phyloP scores from a whole-genome alignment of 2,797 vertebrate species.

The Nyctalus aviator region DNA sequence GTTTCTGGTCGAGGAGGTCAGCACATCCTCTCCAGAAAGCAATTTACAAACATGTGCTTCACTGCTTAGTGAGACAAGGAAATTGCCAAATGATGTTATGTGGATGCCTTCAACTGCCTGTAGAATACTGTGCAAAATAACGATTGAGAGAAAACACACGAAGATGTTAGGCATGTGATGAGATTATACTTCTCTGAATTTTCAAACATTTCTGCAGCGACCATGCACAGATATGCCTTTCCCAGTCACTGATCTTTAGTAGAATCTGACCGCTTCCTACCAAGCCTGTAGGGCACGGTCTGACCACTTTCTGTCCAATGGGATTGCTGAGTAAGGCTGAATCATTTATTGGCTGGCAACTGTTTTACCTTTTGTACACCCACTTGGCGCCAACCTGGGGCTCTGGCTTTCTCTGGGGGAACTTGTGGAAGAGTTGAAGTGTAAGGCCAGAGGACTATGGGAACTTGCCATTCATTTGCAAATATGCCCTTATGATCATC shows the following conservation, averaged over 20 bases:
- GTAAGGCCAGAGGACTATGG: background rate
- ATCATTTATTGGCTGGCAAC: background rate
- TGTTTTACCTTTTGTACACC: background rate
- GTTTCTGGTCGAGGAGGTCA: background rate
- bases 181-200: background rate
- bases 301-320: background rate
- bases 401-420: background rate
- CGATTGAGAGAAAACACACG: background rate
- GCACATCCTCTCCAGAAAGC: background rate
- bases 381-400: background rate
- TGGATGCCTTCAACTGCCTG: background rate
- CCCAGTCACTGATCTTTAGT: background rate
- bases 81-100: background rate
- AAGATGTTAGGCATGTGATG: background rate
- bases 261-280: background rate
- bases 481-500: background rate
- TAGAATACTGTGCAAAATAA: background rate
- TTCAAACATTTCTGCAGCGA: background rate
- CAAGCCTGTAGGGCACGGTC: background rate
- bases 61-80: background rate
- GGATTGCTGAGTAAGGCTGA: background rate
- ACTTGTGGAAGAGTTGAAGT: background rate
- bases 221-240: accelerated
- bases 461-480: background rate
- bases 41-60: background rate